Conservation (phyloP, 1,140 invertebrate species). For the Dufourea novaeangliae region DNA sequence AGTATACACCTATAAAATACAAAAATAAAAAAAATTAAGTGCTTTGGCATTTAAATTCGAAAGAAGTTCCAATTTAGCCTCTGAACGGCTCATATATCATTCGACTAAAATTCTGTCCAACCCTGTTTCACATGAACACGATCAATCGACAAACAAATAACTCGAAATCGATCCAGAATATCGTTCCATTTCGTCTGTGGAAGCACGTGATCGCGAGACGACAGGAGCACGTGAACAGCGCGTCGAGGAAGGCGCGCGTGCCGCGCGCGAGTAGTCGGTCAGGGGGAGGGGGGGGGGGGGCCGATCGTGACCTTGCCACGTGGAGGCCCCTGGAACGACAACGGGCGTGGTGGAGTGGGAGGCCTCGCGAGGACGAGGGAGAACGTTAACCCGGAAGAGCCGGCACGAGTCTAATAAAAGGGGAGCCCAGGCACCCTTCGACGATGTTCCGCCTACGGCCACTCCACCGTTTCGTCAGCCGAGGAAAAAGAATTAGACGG, state of each 20-base stretch:
- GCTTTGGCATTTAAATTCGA: too few species aligned
- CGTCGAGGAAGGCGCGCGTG: constrained; percentile 34
- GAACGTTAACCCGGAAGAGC: constrained; percentile 66
- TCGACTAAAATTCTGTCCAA: too few species aligned
- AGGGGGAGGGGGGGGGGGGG: too few species aligned
- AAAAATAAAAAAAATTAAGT: too few species aligned
- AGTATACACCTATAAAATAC: too few species aligned
- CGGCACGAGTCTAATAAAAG: constrained; percentile 60
- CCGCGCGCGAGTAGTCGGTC: neutral
- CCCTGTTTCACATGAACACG: too few species aligned
- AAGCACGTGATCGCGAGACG: neutral
- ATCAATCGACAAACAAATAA: too few species aligned
- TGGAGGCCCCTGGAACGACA: constrained; percentile 45
- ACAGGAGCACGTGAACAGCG: constrained; percentile 12
- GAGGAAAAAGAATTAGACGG: neutral
- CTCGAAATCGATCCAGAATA: too few species aligned
- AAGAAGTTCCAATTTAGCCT: too few species aligned
- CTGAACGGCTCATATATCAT: too few species aligned
- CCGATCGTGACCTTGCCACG: constrained; percentile 74
- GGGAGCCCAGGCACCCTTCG: constrained; percentile 40
- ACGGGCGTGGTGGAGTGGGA: too few species aligned
- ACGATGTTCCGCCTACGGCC: neutral
- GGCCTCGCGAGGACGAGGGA: constrained; percentile 43
- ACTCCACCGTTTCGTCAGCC: neutral
- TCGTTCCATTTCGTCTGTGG: too few species aligned